phyloP scores from a whole-genome alignment of 2,888 invertebrate species.

The Halictus ligatus region DNA sequence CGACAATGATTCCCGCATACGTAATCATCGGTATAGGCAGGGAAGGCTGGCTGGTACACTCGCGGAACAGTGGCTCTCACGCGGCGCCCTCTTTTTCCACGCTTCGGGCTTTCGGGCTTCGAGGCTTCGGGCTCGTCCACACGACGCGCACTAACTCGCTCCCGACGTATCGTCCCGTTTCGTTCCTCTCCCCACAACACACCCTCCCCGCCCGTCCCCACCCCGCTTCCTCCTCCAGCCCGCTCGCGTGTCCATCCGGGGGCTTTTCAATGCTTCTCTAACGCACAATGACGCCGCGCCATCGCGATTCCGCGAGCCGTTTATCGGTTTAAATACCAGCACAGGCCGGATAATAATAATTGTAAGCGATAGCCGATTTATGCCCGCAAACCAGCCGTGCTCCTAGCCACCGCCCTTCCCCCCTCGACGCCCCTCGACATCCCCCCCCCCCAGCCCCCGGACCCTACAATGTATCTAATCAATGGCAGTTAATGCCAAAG shows the following conservation, averaged over 20 bases:
- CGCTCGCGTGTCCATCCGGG: constrained; percentile 28
- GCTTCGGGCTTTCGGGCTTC: constrained; percentile 13
- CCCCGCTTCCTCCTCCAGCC: background rate
- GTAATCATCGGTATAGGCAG: constrained; percentile 81
- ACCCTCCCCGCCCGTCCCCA: background rate
- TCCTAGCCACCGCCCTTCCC: constrained; percentile 18
- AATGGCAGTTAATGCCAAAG: constrained; percentile 56
- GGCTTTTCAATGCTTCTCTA: constrained; percentile 51
- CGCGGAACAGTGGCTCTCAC: constrained; percentile 74
- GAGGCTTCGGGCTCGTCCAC: constrained; percentile 2
- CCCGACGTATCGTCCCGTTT: background rate
- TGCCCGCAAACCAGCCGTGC: constrained; percentile 50
- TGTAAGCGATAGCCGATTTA: constrained; percentile 65
- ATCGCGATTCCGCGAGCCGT: constrained; percentile 57
- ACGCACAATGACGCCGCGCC: constrained; percentile 58
- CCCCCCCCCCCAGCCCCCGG: background rate
- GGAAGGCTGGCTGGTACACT: constrained; percentile 70
- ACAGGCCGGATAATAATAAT: constrained; percentile 61
- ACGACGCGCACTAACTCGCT: background rate
- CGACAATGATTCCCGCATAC: constrained; percentile 83
- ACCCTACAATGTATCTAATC: constrained; percentile 56
- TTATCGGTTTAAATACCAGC: constrained; percentile 64
- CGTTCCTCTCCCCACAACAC: constrained; percentile 3
- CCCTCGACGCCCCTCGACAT: background rate
- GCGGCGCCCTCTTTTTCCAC: constrained; percentile 64